Evolutionary conservation across 2,797 vertebrate genomes (phyloP), one percentile per base, ranked within the genome.

Genomic region (Merluccius polli): DNA sequence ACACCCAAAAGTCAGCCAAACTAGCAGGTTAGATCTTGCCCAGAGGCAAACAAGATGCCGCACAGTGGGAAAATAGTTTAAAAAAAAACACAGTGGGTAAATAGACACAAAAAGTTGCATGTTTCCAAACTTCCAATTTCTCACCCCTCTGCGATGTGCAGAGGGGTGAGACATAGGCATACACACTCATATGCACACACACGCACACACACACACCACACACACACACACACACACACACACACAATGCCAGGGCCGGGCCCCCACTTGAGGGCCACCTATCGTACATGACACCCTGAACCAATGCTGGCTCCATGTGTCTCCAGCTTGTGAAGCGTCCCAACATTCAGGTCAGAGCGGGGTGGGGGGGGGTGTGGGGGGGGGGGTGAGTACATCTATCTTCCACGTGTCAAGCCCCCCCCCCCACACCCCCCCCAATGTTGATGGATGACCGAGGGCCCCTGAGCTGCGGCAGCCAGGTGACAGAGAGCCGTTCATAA

Each of bases 401-500:
- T 91, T 89, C 84, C 74, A 70, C 12, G 82, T 86, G 88, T 85
- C 44, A 48, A 1, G 10, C 44, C 13, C 59, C 59, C 6, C 10
- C 59, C 59, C 21, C 27, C 59, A n/a, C 21, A 10, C 24, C n/a
- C 59, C 29, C 10, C 63, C 8, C 27, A 81, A 84, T 16, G 11
- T 78, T 94, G 93, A 94, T 93, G 89, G 89, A 94, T 89, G 92
- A 92, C 92, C 90, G 41, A 81, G 83, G 81, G 83, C 84, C 73
- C 87, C 77, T 88, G 89, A 91, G 89, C 84, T 88, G 88, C 84
- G 82, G 85, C 87, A 90, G 89, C 92, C 93, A 89, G 92, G 88
- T 92, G 93, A 94, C 92, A 89, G 88, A 78, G 84, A 77, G 73
- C 87, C 91, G 93, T 94, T 94, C 93, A 93, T 92, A 93, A 93